Percentiles rank a stretch among this genome's conserved stretches.
phyloP scores from a whole-genome alignment of 1,140 invertebrate genomes.

The Drosophila miranda region DNA sequence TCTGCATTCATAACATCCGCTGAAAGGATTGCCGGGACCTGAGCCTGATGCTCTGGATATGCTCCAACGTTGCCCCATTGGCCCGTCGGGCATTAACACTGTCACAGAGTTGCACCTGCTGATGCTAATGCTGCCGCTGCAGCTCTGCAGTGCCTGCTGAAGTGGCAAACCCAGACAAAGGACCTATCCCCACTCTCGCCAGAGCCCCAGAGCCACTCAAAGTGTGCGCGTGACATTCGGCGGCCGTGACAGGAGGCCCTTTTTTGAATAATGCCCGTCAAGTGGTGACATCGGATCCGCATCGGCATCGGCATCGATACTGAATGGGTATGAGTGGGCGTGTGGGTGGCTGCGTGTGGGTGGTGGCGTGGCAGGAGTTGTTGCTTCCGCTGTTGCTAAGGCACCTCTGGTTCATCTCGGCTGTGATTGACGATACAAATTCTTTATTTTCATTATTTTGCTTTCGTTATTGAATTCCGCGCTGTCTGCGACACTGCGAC shows the following conservation, averaged over 20 bases:
- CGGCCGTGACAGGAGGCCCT: slow-evolving; percentile 59
- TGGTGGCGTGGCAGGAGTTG: not conserved
- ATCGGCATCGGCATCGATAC: slow-evolving; percentile 5
- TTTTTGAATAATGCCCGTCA: slow-evolving; percentile 75
- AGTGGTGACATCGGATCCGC: slow-evolving; percentile 59
- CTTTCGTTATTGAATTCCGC: slow-evolving; percentile 52
- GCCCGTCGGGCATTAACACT: slow-evolving; percentile 39
- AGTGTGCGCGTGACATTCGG: slow-evolving; percentile 71
- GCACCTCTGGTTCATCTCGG: too few relatives aligned
- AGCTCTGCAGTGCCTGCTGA: slow-evolving; percentile 8
- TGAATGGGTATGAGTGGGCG: not conserved
- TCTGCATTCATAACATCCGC: slow-evolving; percentile 26
- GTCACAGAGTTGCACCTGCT: not conserved
- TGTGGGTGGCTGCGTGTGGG: not conserved
- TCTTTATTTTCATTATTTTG: slow-evolving; percentile 50
- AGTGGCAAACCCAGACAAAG: slow-evolving; percentile 11
- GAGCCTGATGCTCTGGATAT: slow-evolving; percentile 43
- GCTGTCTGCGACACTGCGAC: slow-evolving; percentile 30
- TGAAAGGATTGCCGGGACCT: slow-evolving; percentile 28
- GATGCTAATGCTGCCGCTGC: not conserved
- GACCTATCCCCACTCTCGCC: slow-evolving; percentile 4
- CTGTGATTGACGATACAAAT: slow-evolving; percentile 71
- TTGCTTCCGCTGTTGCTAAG: slow-evolving; percentile 11
- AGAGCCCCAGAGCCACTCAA: slow-evolving; percentile 58
- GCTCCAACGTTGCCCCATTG: slow-evolving; percentile 33